These are phyloP conservation scores for Pteronotus mesoamericanus DNA, from an alignment of 2,797 vertebrate species.

Conservation along the genomic window DNA sequence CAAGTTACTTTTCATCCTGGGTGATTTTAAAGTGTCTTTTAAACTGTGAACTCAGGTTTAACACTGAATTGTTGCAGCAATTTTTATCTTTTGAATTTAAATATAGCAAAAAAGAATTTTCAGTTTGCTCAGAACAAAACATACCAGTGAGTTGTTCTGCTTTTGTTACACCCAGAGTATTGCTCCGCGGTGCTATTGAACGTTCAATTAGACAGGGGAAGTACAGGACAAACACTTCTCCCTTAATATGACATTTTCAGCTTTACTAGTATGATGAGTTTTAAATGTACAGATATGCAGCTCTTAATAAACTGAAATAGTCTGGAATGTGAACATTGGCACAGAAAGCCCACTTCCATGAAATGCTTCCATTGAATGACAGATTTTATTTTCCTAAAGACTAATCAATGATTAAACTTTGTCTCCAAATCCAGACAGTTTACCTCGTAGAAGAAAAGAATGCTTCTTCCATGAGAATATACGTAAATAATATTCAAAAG, in stretches of 20 bases:
- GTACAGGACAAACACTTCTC: background rate
- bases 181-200: background rate
- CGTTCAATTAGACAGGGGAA: background rate
- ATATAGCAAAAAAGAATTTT: background rate
- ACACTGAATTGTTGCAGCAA: background rate
- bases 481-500: background rate
- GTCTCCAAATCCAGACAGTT: background rate
- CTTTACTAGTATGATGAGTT: background rate
- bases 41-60: conserved; percentile 6
- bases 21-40: background rate
- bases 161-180: background rate
- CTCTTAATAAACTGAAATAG: background rate
- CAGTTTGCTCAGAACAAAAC: background rate
- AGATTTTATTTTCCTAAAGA: background rate
- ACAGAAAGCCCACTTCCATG: background rate
- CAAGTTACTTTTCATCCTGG: background rate
- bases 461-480: background rate
- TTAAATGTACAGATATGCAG: background rate
- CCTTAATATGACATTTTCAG: background rate
- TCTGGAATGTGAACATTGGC: background rate
- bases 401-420: background rate
- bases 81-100: conserved; percentile 2
- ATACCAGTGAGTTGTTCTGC: background rate
- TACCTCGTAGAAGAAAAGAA: background rate
- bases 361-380: background rate